These are phyloP conservation scores for Phrynosoma platyrhinos DNA, from an alignment of 2,113 vertebrate genomes.

Conservation along the genomic window DNA sequence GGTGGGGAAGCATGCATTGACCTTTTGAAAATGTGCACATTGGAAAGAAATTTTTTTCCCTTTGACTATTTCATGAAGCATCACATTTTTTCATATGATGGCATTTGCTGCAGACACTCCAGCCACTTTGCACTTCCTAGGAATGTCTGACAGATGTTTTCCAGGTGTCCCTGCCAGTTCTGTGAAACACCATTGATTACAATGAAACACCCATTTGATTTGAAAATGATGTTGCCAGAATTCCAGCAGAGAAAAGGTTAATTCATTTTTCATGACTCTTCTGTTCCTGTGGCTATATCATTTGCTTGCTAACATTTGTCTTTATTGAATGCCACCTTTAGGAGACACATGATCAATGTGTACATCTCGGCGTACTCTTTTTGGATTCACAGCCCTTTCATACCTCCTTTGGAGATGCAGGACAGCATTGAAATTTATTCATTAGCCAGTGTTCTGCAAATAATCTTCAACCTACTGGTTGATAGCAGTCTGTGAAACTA, in stretches of 20 bases:
- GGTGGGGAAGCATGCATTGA: slow-evolving; percentile 35
- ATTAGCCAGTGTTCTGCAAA: slow-evolving; percentile 33
- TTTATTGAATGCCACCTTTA: slow-evolving; percentile 6
- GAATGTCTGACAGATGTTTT: slow-evolving; percentile 19
- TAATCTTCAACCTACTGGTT: slow-evolving; percentile 2
- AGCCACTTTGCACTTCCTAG: slow-evolving; percentile 10
- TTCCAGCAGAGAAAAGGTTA: slow-evolving; percentile 33
- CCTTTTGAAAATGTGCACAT: slow-evolving; percentile 11
- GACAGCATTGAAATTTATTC: slow-evolving; percentile 43
- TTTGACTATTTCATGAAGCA: slow-evolving; percentile 20
- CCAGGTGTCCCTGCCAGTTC: slow-evolving; percentile 32
- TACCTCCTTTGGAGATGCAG: not conserved
- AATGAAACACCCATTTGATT: slow-evolving; percentile 35
- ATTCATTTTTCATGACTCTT: slow-evolving; percentile 39
- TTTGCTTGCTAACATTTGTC: slow-evolving; percentile 27
- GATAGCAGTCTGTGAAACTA: slow-evolving; percentile 34
- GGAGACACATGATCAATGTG: not conserved
- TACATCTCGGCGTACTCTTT: not conserved
- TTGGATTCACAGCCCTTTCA: slow-evolving; percentile 4
- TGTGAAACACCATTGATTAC: slow-evolving; percentile 39
- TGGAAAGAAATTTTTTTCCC: slow-evolving; percentile 32
- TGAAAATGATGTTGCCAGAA: slow-evolving; percentile 30
- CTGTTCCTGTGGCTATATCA: not conserved
- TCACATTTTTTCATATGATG: slow-evolving; percentile 2
- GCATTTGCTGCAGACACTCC: slow-evolving; percentile 24